Percentiles rank a stretch among this genome's conserved stretches.
phyloP scores from a whole-genome alignment of 2,113 vertebrate species.

The Sceloporus undulatus region DNA sequence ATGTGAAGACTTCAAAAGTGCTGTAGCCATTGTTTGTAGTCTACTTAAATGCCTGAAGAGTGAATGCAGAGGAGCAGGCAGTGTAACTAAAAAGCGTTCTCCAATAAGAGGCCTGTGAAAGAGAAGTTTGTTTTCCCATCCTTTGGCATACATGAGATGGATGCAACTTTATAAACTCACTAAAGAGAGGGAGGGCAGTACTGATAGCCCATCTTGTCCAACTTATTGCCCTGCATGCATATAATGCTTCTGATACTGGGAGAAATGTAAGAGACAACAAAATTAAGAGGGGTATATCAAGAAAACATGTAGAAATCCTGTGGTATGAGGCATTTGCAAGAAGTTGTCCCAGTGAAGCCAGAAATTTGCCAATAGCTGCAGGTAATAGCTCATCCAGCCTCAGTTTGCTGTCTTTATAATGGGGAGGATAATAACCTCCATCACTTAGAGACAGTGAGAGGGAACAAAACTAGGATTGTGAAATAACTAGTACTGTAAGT shows the following conservation, averaged over 20 bases:
- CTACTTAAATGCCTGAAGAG: conserved; percentile 35
- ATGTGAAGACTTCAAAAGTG: conserved; percentile 42
- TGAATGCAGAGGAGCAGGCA: not conserved
- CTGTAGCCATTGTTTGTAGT: conserved; percentile 36
- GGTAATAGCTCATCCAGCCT: not conserved
- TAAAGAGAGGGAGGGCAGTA: not conserved
- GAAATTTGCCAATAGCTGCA: not conserved
- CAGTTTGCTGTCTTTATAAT: conserved; percentile 7
- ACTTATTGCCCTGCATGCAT: not conserved
- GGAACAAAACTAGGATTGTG: conserved; percentile 15
- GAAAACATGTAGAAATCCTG: not conserved
- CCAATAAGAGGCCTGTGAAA: not conserved
- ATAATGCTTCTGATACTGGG: not conserved
- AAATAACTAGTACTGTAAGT: not conserved
- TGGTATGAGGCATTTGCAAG: not conserved
- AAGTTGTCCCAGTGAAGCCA: not conserved
- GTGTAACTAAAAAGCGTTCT: not conserved
- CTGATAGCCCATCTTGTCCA: not conserved
- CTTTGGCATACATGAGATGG: not conserved
- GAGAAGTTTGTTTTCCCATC: conserved; percentile 14
- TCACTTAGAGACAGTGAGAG: not conserved
- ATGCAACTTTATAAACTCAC: not conserved
- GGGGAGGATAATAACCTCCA: not conserved
- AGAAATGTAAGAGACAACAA: not conserved
- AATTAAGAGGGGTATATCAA: not conserved